Evolutionary conservation across 2,797 vertebrate genomes (phyloP).

Genomic region (Margarornis squamiger): DNA sequence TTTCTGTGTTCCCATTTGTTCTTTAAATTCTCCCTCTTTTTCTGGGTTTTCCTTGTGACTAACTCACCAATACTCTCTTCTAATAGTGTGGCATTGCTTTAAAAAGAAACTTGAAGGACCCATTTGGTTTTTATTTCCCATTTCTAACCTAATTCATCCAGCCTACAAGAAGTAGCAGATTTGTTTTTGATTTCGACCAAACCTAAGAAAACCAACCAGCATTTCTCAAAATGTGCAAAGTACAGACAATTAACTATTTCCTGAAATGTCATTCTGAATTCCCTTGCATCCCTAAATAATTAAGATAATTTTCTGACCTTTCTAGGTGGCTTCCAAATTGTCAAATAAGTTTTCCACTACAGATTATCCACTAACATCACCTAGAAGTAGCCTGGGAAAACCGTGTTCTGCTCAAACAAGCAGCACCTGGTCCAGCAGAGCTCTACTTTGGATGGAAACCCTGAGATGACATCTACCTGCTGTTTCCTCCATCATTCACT

Average conservation of each 20-base stretch:
- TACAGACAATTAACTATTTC: not conserved
- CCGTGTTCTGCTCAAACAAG: not conserved
- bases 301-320: not conserved
- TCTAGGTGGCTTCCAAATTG: not conserved
- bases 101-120: not conserved
- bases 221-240: not conserved
- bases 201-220: not conserved
- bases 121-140: slow-evolving; percentile 19
- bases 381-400: not conserved
- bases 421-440: not conserved
- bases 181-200: not conserved
- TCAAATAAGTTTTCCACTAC: not conserved
- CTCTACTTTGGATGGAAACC: not conserved
- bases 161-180: not conserved
- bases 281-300: not conserved
- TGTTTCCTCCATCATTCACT: not conserved
- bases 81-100: not conserved
- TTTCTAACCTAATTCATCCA: slow-evolving; percentile 16
- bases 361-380: not conserved
- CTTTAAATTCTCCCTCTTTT: not conserved
- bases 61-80: not conserved
- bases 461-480: not conserved
- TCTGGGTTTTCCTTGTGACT: not conserved
- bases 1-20: not conserved
- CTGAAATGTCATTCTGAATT: not conserved